Base-by-base conservation (phyloP, 2,888 invertebrate species). In the Orthonychiurus folsomi region DNA sequence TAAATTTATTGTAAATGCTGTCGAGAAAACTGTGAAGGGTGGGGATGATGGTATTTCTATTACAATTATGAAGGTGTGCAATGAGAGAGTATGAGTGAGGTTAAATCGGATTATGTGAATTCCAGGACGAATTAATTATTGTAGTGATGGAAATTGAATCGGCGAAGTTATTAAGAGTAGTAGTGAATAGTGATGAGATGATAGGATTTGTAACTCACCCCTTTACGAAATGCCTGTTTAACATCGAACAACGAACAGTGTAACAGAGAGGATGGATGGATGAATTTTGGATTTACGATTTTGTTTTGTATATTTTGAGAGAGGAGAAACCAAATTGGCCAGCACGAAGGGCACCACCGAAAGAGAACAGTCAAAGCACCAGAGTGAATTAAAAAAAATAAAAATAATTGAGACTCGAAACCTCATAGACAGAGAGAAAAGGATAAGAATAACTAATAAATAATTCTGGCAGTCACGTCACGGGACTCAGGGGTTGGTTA, bases 331-430 rank as follows among this genome's bases (percentile, higher is more conserved):
- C 71, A 71, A 71, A 68, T n/a, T 68, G 67, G 64, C 68, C 72
- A 70, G 69, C 69, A 70, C 66, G 72, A 69, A 69, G 72, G 71
- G 73, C 70, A 73, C 70, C 71, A 73, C 71, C 71, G 71, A 71
- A 66, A 70, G 69, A 69, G 69, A 70, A 73, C 73, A 73, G 70
- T 73, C 70, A 73, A 73, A 73, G 73, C 73, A 71, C 73, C 73
- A 71, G 68, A 69, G 63, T 37, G 37, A 37, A 37, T 37, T 37
- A 37, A 37, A 37, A 37, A 37, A 37, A 59, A 61, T 61, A 62
- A 61, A 48, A 50, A 58, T 27, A 48, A 3, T 15, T 20, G 61
- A 56, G 50, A 23, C 24, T 53, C 53, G 54, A 59, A 57, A 26
- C 21, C 37, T 27, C 18, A 47, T 23, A 61, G 24, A 56, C 1